Evolutionary conservation across 2,888 invertebrate species (phyloP).

Genomic region (Phorcus lineatus): DNA sequence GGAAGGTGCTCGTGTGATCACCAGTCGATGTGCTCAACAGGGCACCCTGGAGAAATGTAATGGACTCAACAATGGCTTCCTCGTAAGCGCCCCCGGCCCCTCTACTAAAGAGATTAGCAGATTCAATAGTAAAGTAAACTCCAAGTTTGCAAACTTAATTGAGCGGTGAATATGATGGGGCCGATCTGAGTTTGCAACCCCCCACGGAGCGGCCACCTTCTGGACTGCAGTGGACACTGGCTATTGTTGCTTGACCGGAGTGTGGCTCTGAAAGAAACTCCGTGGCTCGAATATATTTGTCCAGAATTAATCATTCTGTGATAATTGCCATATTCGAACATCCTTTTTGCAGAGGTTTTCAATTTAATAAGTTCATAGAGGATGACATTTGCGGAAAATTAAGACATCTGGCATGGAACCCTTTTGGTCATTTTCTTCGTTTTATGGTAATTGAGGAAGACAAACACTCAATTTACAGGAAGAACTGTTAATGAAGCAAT

Average conservation of each 20-base stretch:
- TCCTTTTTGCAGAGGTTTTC: background rate
- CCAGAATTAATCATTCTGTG: constrained; percentile 4
- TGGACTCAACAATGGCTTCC: background rate
- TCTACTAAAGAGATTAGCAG: constrained; percentile 16
- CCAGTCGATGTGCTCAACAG: background rate
- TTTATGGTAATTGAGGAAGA: background rate
- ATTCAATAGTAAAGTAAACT: constrained; percentile 20
- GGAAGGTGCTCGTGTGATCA: background rate
- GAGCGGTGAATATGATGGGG: constrained; percentile 20
- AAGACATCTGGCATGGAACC: too few relatives aligned
- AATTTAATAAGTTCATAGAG: too few relatives aligned
- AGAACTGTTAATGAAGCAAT: background rate
- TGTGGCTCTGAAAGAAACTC: background rate
- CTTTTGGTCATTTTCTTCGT: too few relatives aligned
- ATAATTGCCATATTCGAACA: background rate
- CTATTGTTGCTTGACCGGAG: constrained; percentile 1
- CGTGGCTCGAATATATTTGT: constrained; percentile 12
- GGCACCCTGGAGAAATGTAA: constrained; percentile 8
- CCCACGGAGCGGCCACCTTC: background rate
- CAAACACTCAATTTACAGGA: background rate
- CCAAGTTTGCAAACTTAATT: constrained; percentile 22
- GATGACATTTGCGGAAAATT: too few relatives aligned
- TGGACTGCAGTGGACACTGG: background rate
- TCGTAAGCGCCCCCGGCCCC: background rate
- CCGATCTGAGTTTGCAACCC: background rate